phyloP scores from a whole-genome alignment of 2,797 vertebrate species.

The Ceryle rudis region DNA sequence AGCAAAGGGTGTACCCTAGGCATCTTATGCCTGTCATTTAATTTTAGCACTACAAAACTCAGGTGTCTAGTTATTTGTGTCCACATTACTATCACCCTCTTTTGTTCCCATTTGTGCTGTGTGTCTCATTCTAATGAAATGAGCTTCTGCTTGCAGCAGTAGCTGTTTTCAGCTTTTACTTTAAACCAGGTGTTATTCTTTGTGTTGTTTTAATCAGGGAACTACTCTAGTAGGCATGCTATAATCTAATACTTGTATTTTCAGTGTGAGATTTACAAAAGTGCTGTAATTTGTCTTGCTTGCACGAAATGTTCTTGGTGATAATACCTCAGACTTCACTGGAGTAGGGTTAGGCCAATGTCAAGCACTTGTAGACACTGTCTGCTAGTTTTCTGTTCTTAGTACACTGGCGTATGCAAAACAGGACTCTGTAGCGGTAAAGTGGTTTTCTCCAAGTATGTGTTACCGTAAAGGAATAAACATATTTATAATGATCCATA shows the following conservation, averaged over 20 bases:
- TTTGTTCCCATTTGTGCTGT: background rate
- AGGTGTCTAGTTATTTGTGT: background rate
- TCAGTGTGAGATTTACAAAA: background rate
- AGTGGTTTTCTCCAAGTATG: background rate
- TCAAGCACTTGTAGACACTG: background rate
- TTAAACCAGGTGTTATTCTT: background rate
- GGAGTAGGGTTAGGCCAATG: background rate
- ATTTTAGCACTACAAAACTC: background rate
- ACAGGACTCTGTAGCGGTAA: background rate
- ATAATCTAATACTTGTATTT: background rate
- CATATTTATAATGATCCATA: background rate
- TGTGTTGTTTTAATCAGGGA: background rate
- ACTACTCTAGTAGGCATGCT: background rate
- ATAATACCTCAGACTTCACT: background rate
- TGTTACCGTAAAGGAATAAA: background rate
- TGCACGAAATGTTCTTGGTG: background rate
- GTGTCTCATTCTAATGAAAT: background rate
- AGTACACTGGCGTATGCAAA: background rate
- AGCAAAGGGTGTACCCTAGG: background rate
- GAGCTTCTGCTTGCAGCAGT: background rate
- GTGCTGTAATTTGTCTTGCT: background rate
- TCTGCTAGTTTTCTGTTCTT: background rate
- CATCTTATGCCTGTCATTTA: background rate
- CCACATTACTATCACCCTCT: background rate
- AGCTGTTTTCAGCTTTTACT: background rate